Conservation (phyloP, 2,797 vertebrate species). For the Tympanoctomys barrerae region DNA sequence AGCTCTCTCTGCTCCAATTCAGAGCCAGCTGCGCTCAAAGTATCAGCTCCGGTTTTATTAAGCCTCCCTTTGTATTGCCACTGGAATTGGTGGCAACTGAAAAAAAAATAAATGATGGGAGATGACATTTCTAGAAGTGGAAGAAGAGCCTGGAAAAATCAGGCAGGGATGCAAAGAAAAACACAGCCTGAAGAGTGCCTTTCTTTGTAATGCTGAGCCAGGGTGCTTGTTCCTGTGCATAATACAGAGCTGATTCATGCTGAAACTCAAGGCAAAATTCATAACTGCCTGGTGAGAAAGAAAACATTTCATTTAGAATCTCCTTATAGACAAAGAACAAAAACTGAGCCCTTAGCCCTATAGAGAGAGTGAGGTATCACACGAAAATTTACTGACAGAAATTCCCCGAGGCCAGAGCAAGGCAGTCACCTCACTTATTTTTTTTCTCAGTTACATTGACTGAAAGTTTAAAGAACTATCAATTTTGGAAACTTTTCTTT, state of each 20-base stretch:
- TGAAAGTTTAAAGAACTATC: conserved; percentile 40
- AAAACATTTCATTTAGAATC: conserved; percentile 53
- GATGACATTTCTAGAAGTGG: conserved; percentile 49
- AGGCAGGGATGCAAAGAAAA: conserved; percentile 56
- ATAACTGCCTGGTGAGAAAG: conserved; percentile 38
- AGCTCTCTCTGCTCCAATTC: not conserved
- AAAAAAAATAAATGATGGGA: conserved; percentile 56
- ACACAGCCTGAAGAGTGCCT: conserved; percentile 1
- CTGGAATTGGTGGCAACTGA: conserved; percentile 28
- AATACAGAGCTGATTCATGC: not conserved
- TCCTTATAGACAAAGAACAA: conserved; percentile 26
- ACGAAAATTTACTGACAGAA: conserved; percentile 5
- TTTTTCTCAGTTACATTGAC: conserved; percentile 8
- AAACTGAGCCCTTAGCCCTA: not conserved
- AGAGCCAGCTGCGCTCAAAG: conserved; percentile 12
- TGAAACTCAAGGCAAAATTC: conserved; percentile 56
- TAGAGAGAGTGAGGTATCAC: not conserved
- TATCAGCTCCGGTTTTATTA: conserved; percentile 12
- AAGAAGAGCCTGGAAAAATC: conserved; percentile 50
- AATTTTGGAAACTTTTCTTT: conserved; percentile 47
- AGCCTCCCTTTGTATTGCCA: conserved; percentile 23
- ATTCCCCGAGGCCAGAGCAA: not conserved
- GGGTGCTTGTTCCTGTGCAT: not conserved
- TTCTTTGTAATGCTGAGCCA: not conserved
- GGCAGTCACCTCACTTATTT: not conserved